Conservation (phyloP, 1,140 invertebrate genomes). For the Melanaphis sacchari region DNA sequence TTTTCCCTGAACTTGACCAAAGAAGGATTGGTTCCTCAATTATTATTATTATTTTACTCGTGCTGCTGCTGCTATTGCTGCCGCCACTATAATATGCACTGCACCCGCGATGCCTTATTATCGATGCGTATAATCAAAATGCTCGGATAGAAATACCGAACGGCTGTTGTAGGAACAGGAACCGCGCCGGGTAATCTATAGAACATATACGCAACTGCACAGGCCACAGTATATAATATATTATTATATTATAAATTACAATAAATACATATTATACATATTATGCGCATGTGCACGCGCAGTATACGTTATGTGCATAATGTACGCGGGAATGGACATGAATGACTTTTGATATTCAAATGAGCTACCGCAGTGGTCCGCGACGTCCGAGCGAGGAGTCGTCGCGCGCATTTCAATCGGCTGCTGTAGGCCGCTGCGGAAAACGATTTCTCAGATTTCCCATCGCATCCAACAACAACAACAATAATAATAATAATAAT, state of each 20-base stretch:
- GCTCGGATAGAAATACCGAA: background rate
- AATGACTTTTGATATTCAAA: slow-evolving; percentile 50
- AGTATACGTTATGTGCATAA: background rate
- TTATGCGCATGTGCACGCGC: background rate
- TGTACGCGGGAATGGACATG: background rate
- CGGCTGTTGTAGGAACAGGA: background rate
- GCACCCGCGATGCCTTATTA: background rate
- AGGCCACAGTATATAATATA: background rate
- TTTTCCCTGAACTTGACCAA: slow-evolving; percentile 47
- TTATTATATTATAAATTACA: background rate
- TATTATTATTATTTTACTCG: background rate
- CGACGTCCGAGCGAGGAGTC: background rate
- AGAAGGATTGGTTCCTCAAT: slow-evolving; percentile 50
- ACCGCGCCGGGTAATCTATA: background rate
- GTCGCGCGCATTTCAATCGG: slow-evolving; percentile 32
- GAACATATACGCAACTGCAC: background rate
- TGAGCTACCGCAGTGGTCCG: background rate
- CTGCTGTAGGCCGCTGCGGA: background rate
- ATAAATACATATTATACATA: background rate
- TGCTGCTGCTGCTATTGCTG: background rate
- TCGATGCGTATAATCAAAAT: slow-evolving; percentile 25
- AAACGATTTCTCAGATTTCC: slow-evolving; percentile 18
- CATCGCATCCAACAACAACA: background rate
- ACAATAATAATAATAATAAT: background rate
- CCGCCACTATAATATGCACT: background rate